These are phyloP conservation scores for Enteromius fasciolatus DNA, from an alignment of 2,797 vertebrate genomes.

Conservation along the genomic window DNA sequence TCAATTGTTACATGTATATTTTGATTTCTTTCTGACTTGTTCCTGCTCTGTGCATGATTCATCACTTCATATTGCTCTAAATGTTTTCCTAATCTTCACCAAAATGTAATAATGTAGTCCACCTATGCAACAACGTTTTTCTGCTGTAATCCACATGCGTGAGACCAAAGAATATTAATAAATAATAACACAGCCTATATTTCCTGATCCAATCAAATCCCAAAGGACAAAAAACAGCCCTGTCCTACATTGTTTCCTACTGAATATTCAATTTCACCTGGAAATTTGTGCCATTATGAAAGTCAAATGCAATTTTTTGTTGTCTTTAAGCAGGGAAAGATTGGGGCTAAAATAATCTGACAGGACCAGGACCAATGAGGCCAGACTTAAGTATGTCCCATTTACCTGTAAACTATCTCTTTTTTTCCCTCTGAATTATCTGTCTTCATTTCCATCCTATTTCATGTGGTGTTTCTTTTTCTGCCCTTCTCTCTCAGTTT, in stretches of 20 bases:
- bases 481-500: constrained; percentile 15
- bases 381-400: constrained; percentile 17
- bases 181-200: constrained; percentile 6
- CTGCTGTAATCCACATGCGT: not conserved
- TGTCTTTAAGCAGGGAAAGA: constrained; percentile 6
- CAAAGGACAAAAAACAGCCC: not conserved
- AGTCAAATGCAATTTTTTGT: constrained; percentile 2
- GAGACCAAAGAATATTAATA: not conserved
- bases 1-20: too few species aligned
- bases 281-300: not conserved
- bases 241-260: not conserved
- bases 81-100: not conserved
- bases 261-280: not conserved
- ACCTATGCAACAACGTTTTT: not conserved
- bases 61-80: not conserved
- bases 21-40: not conserved
- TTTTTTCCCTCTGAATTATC: not conserved
- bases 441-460: not conserved
- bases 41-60: not conserved
- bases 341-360: constrained; percentile 17
- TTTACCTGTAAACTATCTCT: constrained; percentile 13
- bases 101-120: not conserved
- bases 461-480: not conserved
- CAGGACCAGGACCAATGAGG: constrained; percentile 14
- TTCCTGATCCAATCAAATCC: constrained; percentile 3